Conservation (phyloP, 2,888 invertebrate species). For the Dryobota labecula region DNA sequence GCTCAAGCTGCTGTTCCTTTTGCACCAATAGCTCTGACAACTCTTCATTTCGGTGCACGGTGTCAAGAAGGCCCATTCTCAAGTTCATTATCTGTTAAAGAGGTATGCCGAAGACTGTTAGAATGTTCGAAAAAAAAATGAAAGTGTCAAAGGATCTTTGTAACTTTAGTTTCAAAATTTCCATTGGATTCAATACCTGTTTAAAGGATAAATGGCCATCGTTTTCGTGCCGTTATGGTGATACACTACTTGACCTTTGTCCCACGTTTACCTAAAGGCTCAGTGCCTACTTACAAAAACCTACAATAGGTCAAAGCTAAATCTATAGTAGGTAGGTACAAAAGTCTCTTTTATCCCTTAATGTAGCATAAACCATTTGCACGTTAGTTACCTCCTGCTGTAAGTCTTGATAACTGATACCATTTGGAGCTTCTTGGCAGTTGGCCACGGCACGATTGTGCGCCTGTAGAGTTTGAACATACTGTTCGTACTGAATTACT, state of each 20-base stretch:
- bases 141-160: background rate
- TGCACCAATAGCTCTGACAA: conserved; percentile 86
- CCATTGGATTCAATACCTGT: background rate
- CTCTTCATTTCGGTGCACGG: conserved; percentile 86
- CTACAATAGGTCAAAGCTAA: background rate
- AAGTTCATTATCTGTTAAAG: conserved; percentile 82
- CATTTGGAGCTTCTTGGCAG: conserved; percentile 76
- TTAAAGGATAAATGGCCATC: background rate
- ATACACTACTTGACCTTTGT: too few relatives aligned
- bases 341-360: background rate
- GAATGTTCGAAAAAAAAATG: background rate
- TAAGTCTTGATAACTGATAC: conserved; percentile 80
- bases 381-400: conserved; percentile 81
- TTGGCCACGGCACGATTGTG: conserved; percentile 76
- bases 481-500: conserved; percentile 86
- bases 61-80: conserved; percentile 84
- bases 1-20: conserved; percentile 90
- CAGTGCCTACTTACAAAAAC: background rate
- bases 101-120: background rate
- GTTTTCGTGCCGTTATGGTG: background rate
- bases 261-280: too few relatives aligned
- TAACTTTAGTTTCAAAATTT: background rate
- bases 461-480: conserved; percentile 80
- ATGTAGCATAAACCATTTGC: background rate
- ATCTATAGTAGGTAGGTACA: too few relatives aligned